These are phyloP conservation scores for Tenodera sinensis DNA, from an alignment of 2,888 invertebrate genomes.

Conservation along the genomic window DNA sequence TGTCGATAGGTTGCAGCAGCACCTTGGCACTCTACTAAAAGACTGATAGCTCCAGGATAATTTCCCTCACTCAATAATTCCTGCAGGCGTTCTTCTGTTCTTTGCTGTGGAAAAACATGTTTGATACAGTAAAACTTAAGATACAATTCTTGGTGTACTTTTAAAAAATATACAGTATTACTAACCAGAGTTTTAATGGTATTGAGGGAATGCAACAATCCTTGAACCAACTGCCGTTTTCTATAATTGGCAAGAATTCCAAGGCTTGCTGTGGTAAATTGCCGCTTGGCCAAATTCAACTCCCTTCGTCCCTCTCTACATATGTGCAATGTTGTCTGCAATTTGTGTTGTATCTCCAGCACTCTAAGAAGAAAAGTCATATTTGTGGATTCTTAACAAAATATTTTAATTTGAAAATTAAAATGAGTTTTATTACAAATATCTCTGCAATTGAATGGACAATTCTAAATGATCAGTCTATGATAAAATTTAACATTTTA, in stretches of 20 bases:
- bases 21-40: slow-evolving; percentile 82
- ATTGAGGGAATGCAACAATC: slow-evolving; percentile 72
- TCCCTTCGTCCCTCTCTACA: slow-evolving; percentile 70
- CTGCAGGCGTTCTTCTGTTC: slow-evolving; percentile 79
- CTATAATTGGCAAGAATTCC: slow-evolving; percentile 88
- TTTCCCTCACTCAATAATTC: slow-evolving; percentile 78
- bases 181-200: slow-evolving; percentile 75
- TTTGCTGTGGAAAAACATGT: slow-evolving; percentile 56
- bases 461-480: neutral
- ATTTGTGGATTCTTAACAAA: neutral
- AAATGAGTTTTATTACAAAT: neutral
- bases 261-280: slow-evolving; percentile 80
- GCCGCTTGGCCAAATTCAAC: slow-evolving; percentile 70
- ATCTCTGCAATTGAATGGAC: neutral
- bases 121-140: slow-evolving; percentile 34
- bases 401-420: neutral
- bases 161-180: slow-evolving; percentile 21
- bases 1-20: slow-evolving; percentile 82
- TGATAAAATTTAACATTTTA: neutral
- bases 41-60: slow-evolving; percentile 85
- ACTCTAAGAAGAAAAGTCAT: slow-evolving; percentile 48
- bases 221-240: slow-evolving; percentile 78
- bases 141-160: neutral
- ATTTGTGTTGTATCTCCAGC: slow-evolving; percentile 64
- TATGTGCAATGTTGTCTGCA: slow-evolving; percentile 64